Percentiles rank a stretch among this genome's conserved stretches.
phyloP scores from a whole-genome alignment of 2,797 vertebrate species.

The Tiaroga cobitis region DNA sequence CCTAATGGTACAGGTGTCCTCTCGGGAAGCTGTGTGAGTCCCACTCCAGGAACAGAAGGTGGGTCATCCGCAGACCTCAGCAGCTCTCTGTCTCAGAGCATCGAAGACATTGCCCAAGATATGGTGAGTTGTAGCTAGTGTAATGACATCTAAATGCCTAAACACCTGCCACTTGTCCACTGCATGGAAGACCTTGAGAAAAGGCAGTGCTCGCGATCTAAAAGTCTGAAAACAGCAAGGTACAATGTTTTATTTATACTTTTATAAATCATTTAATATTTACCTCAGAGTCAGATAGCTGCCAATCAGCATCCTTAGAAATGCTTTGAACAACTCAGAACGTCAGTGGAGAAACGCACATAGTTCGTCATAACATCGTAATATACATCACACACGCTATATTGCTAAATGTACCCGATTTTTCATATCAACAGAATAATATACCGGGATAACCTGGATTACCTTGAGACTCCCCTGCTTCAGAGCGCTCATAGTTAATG shows the following conservation, averaged over 20 bases:
- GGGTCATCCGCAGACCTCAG: constrained; percentile 83
- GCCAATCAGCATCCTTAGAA: no score
- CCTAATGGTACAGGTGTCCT: constrained; percentile 69
- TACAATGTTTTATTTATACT: background rate
- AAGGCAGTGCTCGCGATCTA: background rate
- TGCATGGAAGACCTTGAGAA: background rate
- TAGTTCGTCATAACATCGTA: no score
- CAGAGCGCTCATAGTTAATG: no score
- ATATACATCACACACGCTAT: no score
- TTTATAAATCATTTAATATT: background rate
- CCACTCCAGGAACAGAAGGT: constrained; percentile 76
- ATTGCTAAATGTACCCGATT: no score
- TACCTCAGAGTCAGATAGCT: no score
- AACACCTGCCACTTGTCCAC: background rate
- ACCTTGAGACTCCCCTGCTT: no score
- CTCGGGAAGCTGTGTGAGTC: constrained; percentile 71
- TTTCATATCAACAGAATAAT: no score
- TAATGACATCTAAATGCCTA: background rate
- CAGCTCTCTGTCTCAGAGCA: constrained; percentile 87
- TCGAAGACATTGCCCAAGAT: constrained; percentile 81
- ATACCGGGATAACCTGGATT: no score
- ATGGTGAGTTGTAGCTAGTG: constrained; percentile 74
- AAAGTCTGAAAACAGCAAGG: background rate
- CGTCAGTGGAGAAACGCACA: no score
- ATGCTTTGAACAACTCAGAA: no score